These are phyloP conservation scores for Chaenogobius annularis DNA, from an alignment of 2,113 vertebrate species.

Conservation along the genomic window DNA sequence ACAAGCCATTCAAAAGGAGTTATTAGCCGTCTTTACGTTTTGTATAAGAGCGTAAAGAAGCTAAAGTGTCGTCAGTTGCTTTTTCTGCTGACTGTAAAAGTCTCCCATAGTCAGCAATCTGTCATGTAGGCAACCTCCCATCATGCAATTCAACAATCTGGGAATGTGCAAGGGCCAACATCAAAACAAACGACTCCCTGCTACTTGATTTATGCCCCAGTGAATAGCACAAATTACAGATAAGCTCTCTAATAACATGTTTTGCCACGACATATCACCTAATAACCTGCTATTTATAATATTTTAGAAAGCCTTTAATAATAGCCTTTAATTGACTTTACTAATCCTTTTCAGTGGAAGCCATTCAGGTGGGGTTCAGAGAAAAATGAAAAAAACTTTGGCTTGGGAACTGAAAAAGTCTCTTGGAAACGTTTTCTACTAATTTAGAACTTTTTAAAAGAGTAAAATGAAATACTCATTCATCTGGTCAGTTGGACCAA, in stretches of 20 bases:
- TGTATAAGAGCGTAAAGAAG: conserved; percentile 37
- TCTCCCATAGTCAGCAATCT: conserved; percentile 65
- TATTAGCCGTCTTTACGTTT: conserved; percentile 1
- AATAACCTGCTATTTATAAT: background rate
- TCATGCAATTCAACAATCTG: conserved; percentile 40
- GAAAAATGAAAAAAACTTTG: background rate
- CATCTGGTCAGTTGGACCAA: background rate
- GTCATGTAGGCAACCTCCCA: conserved; percentile 57
- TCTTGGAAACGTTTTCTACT: too few species aligned
- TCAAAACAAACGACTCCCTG: conserved; percentile 12
- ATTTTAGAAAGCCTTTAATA: background rate
- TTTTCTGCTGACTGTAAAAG: conserved; percentile 66
- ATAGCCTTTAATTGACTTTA: background rate
- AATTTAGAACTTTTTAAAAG: too few species aligned
- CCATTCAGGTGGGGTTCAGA: background rate
- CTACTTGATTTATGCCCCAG: conserved; percentile 16
- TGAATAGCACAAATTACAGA: background rate
- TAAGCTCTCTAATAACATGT: conserved; percentile 6
- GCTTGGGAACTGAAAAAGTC: too few species aligned
- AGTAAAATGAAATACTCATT: too few species aligned
- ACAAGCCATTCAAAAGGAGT: background rate
- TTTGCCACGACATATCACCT: background rate
- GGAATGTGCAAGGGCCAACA: conserved; percentile 24
- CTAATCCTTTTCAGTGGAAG: background rate
- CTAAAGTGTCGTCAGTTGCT: conserved; percentile 39